These are phyloP conservation scores for Rhipidura dahli DNA, from an alignment of 2,113 vertebrate genomes.

Conservation along the genomic window DNA sequence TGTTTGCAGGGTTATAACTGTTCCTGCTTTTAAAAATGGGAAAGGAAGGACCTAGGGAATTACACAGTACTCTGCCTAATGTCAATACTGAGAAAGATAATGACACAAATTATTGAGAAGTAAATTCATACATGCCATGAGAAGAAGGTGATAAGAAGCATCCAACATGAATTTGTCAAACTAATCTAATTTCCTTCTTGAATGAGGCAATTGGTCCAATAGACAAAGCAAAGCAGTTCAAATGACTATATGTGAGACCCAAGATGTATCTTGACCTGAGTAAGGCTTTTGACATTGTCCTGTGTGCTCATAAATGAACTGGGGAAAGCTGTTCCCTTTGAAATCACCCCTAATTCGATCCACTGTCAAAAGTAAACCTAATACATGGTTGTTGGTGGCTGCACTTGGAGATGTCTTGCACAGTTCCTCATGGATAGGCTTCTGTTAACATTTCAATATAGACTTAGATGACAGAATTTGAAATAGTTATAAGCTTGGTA, in stretches of 20 bases:
- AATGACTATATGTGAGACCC: neutral
- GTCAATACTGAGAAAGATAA: neutral
- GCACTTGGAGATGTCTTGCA: neutral
- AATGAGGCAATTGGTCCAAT: neutral
- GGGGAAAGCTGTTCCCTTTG: neutral
- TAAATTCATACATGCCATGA: neutral
- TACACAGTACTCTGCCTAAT: neutral
- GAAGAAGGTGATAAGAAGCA: neutral
- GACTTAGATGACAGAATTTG: neutral
- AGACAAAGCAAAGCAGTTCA: neutral
- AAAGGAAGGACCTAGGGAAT: neutral
- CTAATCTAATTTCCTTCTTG: neutral
- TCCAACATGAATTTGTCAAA: neutral
- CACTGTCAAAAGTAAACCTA: neutral
- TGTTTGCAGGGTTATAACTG: neutral
- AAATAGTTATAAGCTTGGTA: neutral
- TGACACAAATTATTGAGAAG: neutral
- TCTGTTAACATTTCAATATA: neutral
- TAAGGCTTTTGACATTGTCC: neutral
- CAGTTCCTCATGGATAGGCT: neutral
- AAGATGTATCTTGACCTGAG: neutral
- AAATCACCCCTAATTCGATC: neutral
- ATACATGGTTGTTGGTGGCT: neutral
- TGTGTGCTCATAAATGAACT: neutral
- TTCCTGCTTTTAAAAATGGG: neutral